Conservation (phyloP, 2,797 vertebrate species). For the Zalophus californianus region DNA sequence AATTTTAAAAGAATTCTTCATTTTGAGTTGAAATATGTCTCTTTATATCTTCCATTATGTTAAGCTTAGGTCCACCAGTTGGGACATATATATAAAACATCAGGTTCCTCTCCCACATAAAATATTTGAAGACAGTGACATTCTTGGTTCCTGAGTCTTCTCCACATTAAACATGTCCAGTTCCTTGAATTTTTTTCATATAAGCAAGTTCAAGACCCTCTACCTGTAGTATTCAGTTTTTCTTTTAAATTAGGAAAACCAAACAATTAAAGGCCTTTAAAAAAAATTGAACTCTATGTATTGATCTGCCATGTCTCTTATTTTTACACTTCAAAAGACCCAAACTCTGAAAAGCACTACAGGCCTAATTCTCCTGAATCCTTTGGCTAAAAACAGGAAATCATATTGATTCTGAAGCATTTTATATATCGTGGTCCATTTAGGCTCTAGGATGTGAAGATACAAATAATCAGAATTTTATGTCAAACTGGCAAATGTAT, state of each 20-base stretch:
- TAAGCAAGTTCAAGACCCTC: background rate
- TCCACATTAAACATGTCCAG: background rate
- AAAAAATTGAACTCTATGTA: background rate
- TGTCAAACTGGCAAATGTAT: background rate
- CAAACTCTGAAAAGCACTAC: background rate
- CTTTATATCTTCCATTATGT: background rate
- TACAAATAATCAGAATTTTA: slow-evolving; percentile 16
- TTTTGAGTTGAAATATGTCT: slow-evolving; percentile 3
- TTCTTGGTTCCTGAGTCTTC: background rate
- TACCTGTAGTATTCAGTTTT: background rate
- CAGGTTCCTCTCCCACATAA: background rate
- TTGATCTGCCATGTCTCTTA: background rate
- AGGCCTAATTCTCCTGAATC: background rate
- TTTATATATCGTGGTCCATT: background rate
- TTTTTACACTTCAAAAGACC: background rate
- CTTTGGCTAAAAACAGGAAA: background rate
- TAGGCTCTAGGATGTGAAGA: background rate
- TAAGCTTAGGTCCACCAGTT: background rate
- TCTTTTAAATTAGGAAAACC: background rate
- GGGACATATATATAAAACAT: background rate
- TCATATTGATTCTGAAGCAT: background rate
- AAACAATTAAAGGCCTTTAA: background rate
- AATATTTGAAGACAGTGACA: background rate
- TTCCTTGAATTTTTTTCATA: background rate
- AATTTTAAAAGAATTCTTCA: background rate